Evolutionary conservation across 2,113 vertebrate genomes (phyloP).

Genomic region (Tamias sibiricus): DNA sequence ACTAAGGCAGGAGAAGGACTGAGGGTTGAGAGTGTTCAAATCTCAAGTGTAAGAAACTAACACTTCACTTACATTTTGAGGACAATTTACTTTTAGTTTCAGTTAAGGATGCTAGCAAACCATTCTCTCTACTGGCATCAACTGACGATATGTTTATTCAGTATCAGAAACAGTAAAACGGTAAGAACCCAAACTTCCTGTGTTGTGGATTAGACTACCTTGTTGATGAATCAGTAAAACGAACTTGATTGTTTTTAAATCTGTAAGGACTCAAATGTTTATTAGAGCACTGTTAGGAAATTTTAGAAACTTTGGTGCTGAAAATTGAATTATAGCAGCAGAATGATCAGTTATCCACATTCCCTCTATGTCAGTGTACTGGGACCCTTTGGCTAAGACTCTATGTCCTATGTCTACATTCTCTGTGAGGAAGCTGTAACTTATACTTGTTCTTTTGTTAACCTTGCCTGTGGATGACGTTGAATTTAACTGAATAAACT

Average conservation of each 20-base stretch:
- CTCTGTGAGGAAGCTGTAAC: not conserved
- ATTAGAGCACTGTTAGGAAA: not conserved
- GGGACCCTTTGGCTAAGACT: not conserved
- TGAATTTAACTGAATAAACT: not conserved
- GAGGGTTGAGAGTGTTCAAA: not conserved
- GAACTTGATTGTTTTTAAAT: not conserved
- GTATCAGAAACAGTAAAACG: not conserved
- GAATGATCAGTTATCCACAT: not conserved
- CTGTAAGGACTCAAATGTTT: not conserved
- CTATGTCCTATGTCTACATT: not conserved
- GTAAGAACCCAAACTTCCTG: not conserved
- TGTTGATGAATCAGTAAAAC: not conserved
- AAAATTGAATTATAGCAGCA: not conserved
- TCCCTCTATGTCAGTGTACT: not conserved
- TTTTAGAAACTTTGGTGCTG: not conserved
- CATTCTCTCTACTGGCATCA: not conserved
- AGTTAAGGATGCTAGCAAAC: not conserved
- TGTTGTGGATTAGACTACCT: not conserved
- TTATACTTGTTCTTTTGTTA: not conserved
- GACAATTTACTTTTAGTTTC: constrained; percentile 8
- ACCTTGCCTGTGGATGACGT: not conserved
- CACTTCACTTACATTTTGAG: not conserved
- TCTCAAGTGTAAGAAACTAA: not conserved
- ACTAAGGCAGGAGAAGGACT: not conserved
- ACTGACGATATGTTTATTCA: not conserved